Conservation (phyloP, 2,888 invertebrate species). For the Latrodectus hesperus region DNA sequence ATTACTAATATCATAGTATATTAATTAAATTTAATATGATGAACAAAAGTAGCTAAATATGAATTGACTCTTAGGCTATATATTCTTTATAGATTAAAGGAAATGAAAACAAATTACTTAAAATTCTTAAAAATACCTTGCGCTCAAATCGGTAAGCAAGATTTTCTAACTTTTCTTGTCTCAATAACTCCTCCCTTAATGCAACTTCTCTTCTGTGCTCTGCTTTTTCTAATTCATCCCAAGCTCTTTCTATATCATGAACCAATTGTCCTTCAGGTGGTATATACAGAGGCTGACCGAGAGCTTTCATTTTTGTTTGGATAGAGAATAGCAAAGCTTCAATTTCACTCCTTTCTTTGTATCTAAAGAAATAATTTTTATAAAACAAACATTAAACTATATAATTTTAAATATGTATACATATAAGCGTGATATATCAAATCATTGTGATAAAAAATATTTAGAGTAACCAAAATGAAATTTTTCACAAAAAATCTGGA, state of each 20-base stretch:
- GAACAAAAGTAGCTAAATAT: no score
- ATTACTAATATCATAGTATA: no score
- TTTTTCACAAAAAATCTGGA: no score
- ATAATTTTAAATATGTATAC: no score
- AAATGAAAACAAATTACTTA: background rate
- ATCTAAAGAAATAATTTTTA: conserved; percentile 78
- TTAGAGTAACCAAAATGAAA: no score
- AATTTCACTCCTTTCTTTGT: conserved; percentile 96
- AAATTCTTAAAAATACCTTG: conserved; percentile 78
- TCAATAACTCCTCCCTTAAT: conserved; percentile 88
- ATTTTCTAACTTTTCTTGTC: conserved; percentile 95
- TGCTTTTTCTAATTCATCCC: conserved; percentile 93
- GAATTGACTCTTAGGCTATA: no score
- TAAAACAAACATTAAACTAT: background rate
- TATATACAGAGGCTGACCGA: conserved; percentile 89
- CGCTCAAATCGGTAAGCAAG: conserved; percentile 96
- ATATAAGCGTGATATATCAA: no score
- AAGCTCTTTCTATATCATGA: conserved; percentile 95
- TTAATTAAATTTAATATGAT: no score
- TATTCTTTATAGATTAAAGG: no score
- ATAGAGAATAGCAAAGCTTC: conserved; percentile 97
- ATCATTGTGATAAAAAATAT: no score
- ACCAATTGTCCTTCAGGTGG: conserved; percentile 93
- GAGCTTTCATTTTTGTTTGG: conserved; percentile 95
- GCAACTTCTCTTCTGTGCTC: conserved; percentile 96